Percentiles rank a stretch among this genome's conserved stretches.
These are phyloP conservation scores for Phenganax stokvisi DNA, from an alignment of 92 coral and sea anemone genomes.

Conservation along the genomic window DNA sequence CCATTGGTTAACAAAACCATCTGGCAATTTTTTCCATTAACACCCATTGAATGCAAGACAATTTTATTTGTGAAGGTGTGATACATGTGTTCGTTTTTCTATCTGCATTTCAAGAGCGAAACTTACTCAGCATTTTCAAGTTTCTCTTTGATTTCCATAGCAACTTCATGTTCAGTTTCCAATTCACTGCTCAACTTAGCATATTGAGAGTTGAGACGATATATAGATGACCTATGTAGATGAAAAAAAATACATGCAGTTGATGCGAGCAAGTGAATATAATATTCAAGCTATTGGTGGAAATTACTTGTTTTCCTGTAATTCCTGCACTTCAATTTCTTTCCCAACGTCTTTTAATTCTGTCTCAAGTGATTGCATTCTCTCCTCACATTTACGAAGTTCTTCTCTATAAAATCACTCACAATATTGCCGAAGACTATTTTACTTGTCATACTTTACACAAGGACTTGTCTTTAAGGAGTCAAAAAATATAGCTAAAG, in stretches of 20 bases:
- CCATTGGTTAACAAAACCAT: too few relatives aligned
- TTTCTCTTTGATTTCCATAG: conserved; percentile 54
- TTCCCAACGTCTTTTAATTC: conserved; percentile 58
- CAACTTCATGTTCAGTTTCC: conserved; percentile 81
- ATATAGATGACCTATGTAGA: conserved; percentile 68
- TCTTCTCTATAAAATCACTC: conserved; percentile 60
- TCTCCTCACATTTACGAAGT: conserved; percentile 78
- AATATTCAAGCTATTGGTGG: too few relatives aligned
- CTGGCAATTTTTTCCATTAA: too few relatives aligned
- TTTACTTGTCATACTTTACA: not conserved
- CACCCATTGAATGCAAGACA: too few relatives aligned
- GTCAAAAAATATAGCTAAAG: not conserved
- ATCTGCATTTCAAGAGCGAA: not conserved
- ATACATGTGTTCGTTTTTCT: too few relatives aligned
- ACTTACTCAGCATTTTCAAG: conserved; percentile 90
- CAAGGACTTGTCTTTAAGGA: not conserved
- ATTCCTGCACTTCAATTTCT: conserved; percentile 70
- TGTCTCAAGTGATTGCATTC: conserved; percentile 54
- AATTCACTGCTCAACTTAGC: conserved; percentile 74
- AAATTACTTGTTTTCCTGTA: conserved; percentile 61
- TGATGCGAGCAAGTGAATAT: too few relatives aligned
- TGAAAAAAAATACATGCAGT: not conserved
- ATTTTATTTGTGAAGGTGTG: too few relatives aligned
- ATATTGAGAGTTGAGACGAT: conserved; percentile 71
- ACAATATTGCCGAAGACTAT: not conserved